Conservation (phyloP, 1,140 invertebrate genomes). For the Frieseomelitta varia region DNA sequence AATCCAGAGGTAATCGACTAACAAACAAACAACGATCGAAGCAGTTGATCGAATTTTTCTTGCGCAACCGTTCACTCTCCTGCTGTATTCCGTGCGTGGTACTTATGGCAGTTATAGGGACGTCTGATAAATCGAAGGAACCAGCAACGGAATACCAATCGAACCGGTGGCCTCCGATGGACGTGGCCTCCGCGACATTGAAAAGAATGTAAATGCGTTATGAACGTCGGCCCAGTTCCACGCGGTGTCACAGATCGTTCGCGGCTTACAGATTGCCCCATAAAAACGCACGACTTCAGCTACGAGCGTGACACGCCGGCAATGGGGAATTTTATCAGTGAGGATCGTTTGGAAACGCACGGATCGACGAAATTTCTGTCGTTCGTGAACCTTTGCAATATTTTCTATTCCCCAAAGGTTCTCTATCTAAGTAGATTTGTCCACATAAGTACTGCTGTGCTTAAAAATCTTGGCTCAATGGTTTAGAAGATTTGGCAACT, state of each 20-base stretch:
- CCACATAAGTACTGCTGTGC: no score
- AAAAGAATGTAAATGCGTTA: constrained; percentile 80
- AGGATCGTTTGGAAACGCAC: constrained; percentile 6
- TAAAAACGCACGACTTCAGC: constrained; percentile 51
- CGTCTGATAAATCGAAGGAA: constrained; percentile 76
- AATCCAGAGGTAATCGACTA: background rate
- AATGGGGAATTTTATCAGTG: constrained; percentile 31
- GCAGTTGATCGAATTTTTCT: constrained; percentile 26
- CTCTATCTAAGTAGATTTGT: no score
- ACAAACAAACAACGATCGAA: background rate
- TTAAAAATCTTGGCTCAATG: background rate
- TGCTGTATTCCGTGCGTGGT: constrained; percentile 63
- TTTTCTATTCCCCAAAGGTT: no score
- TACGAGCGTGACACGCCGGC: constrained; percentile 51
- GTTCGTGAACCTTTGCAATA: background rate
- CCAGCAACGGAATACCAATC: constrained; percentile 75
- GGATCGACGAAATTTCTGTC: background rate
- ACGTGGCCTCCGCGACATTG: constrained; percentile 77
- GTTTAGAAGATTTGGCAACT: background rate
- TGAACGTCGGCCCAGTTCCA: constrained; percentile 72
- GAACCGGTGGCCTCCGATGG: constrained; percentile 73
- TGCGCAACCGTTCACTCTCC: constrained; percentile 54
- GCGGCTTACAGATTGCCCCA: constrained; percentile 66
- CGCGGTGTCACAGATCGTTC: constrained; percentile 59
- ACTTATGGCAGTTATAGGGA: constrained; percentile 71